Evolutionary conservation across 2,888 invertebrate genomes (phyloP).

Genomic region (Drosophila cognata): DNA sequence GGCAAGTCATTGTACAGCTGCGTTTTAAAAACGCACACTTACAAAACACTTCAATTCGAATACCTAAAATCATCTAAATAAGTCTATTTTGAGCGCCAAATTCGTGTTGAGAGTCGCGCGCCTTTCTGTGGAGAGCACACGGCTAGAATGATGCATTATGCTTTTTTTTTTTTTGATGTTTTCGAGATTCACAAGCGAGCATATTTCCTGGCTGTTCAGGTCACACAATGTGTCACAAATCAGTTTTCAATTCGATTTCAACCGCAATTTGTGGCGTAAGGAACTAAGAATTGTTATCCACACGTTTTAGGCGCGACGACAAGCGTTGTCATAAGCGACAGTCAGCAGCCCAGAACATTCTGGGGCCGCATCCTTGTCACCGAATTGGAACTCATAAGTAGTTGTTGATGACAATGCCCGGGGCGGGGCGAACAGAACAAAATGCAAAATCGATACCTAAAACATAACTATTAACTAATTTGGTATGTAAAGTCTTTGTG

Average conservation of each 20-base stretch:
- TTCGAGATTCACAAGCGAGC: constrained; percentile 47
- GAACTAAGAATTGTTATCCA: constrained; percentile 61
- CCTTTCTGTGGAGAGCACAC: constrained; percentile 42
- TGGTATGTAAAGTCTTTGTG: constrained; percentile 80
- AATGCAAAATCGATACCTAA: constrained; percentile 65
- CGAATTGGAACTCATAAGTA: constrained; percentile 80
- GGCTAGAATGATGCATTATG: constrained; percentile 10
- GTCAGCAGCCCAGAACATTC: constrained; percentile 50
- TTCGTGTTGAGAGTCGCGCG: constrained; percentile 60
- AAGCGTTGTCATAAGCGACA: constrained; percentile 67
- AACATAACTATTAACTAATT: constrained; percentile 79
- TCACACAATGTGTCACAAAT: constrained; percentile 59
- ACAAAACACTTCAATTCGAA: constrained; percentile 62
- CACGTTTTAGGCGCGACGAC: constrained; percentile 64
- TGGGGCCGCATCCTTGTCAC: constrained; percentile 58
- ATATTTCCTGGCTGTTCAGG: constrained; percentile 24
- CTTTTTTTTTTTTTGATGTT: constrained; percentile 9
- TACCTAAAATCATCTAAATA: constrained; percentile 77
- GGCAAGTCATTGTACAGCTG: constrained; percentile 68
- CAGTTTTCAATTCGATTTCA: constrained; percentile 44
- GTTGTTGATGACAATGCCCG: constrained; percentile 44
- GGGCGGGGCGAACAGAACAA: constrained; percentile 54
- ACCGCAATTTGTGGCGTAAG: constrained; percentile 48
- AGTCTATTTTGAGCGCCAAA: constrained; percentile 83
- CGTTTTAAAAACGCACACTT: constrained; percentile 74